Conservation (phyloP, 2,888 invertebrate genomes). For the Caenorhabditis panamensis region DNA sequence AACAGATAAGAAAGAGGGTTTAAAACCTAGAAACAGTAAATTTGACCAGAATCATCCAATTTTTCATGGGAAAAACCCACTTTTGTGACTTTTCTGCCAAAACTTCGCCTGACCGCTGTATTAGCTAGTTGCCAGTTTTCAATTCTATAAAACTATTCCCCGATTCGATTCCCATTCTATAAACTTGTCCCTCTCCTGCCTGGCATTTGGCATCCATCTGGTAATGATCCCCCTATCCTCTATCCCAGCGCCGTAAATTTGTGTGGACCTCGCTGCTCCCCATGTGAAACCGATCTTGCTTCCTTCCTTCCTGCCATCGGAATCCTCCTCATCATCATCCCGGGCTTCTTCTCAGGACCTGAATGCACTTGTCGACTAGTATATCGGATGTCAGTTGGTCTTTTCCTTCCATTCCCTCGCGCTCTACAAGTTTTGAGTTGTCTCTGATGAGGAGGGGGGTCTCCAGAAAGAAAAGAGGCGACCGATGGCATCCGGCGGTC, state of each 20-base stretch:
- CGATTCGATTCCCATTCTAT: too few relatives aligned
- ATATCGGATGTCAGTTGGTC: constrained; percentile 54
- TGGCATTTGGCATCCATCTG: constrained; percentile 27
- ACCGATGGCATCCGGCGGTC: constrained; percentile 1
- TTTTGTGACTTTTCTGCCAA: too few relatives aligned
- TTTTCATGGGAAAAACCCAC: too few relatives aligned
- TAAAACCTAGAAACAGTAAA: too few relatives aligned
- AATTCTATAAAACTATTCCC: too few relatives aligned
- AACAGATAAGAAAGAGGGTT: too few relatives aligned
- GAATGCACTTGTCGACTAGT: constrained; percentile 51
- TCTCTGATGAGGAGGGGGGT: background rate
- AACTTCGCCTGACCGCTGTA: too few relatives aligned
- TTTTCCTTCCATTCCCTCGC: constrained; percentile 30
- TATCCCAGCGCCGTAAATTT: constrained; percentile 31
- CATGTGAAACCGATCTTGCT: constrained; percentile 47
- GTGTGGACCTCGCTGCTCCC: background rate
- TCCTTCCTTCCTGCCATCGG: background rate
- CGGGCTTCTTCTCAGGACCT: constrained; percentile 47
- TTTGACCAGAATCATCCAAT: too few relatives aligned
- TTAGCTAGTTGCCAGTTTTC: too few relatives aligned
- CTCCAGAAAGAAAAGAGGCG: background rate
- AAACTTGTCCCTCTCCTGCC: too few relatives aligned
- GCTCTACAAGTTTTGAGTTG: constrained; percentile 16
- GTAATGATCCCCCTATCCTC: constrained; percentile 33
- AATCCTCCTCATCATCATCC: background rate